Base-by-base conservation (phyloP, 2,888 invertebrate species). In the Aporophyla nigra region DNA sequence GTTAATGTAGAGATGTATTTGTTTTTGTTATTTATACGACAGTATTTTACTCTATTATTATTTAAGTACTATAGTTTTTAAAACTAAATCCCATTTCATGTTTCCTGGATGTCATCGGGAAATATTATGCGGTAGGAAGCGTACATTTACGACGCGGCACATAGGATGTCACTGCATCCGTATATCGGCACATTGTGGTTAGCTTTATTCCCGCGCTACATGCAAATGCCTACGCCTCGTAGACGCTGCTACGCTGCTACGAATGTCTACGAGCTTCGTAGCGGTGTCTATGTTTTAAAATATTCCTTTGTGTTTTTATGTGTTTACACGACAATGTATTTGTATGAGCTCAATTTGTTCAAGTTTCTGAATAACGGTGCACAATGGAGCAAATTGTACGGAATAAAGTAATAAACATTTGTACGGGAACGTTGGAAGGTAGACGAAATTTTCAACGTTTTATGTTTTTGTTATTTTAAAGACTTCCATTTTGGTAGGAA, bases 341-440 rank as follows among this genome's bases (percentile, higher is more conserved):
- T 84, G 46, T 76, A 63, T 59, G 63, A 71, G 56, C 53, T 61
- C 72, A 72, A 80, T 87, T 86, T 85, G 76, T 81, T 77, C 75
- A 66, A 81, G 70, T 84, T 81, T 71, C 10, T 84, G 84, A 73
- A 84, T 71, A 81, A 84, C 65, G 58, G 61, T 59, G 61, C 58
- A 82, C 78, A 84, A 86, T 80, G 67, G 67, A 82, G 62, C 71
- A 82, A 85, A 87, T 85, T 87, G 78, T 85, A 62, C 66, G 62
- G 84, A 84, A 86, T 80, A 71, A 85, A 78, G 77, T 73, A 75
- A 76, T 79, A 75, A 82, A 82, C 69, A 78, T 79, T 81, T 78
- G 33, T 51, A 61, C 63, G 40, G 51, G n/a, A 66, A 77, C 54
- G 65, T 68, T 69, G 58, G 24, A 54, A 71, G 66, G 16, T 65